Evolutionary conservation across 2,113 vertebrate species (phyloP).

Genomic region (Hucho hucho): DNA sequence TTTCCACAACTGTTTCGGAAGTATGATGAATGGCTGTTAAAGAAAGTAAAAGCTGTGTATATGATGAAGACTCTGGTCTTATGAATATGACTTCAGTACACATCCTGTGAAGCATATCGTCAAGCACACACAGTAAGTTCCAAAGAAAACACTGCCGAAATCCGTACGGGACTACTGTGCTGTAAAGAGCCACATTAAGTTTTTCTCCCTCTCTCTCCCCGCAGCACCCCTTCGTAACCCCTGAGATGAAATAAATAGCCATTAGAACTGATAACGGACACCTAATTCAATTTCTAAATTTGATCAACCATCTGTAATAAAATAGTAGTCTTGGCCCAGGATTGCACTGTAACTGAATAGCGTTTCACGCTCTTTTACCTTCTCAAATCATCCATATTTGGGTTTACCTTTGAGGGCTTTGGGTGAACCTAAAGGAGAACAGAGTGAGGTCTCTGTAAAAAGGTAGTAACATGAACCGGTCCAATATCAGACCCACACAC

Average conservation of each 20-base stretch:
- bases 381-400: conserved; percentile 41
- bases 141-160: conserved; percentile 41
- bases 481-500: not conserved
- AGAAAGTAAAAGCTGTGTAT: conserved; percentile 10
- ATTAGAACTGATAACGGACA: conserved; percentile 47
- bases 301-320: conserved; percentile 54
- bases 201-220: not conserved
- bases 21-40: conserved; percentile 28
- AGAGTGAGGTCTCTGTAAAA: conserved; percentile 8
- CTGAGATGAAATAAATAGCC: conserved; percentile 51
- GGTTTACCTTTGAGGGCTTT: conserved; percentile 45
- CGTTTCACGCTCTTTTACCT: conserved; percentile 58
- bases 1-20: conserved; percentile 5
- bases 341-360: conserved; percentile 47
- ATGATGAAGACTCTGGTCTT: conserved; percentile 13
- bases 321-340: conserved; percentile 37
- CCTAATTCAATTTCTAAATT: conserved; percentile 64
- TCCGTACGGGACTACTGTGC: conserved; percentile 52
- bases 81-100: conserved; percentile 22
- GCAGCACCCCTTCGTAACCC: not conserved
- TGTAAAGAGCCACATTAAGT: conserved; percentile 34
- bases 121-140: conserved; percentile 3
- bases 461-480: conserved; percentile 39
- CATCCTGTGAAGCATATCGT: conserved; percentile 36
- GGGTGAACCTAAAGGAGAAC: conserved; percentile 15